phyloP scores from a whole-genome alignment of 2,888 invertebrate species.

The Leptopilina syphax region DNA sequence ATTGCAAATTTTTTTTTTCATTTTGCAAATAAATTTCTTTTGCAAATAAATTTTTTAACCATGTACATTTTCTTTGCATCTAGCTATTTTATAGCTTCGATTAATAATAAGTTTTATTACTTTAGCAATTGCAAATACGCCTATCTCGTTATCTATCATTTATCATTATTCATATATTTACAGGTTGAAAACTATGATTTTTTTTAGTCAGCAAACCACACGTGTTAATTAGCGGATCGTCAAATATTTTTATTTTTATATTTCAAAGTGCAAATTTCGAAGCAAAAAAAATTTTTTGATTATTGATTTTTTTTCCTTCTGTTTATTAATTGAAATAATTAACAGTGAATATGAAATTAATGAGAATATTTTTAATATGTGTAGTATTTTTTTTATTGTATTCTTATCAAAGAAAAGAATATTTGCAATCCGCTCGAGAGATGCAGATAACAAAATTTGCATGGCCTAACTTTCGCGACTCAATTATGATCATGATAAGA shows the following conservation, averaged over 20 bases:
- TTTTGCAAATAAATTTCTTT: constrained; percentile 56
- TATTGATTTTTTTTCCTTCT: not conserved
- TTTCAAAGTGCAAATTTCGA: constrained; percentile 22
- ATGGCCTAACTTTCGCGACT: constrained; percentile 56
- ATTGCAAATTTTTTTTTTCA: too few species aligned
- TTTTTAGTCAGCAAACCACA: not conserved
- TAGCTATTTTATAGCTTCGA: constrained; percentile 74
- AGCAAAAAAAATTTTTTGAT: not conserved
- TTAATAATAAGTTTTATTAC: constrained; percentile 51
- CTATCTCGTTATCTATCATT: constrained; percentile 45
- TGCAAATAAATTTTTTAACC: constrained; percentile 65
- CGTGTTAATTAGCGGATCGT: constrained; percentile 41
- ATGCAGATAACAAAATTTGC: constrained; percentile 56
- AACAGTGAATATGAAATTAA: not conserved
- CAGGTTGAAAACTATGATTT: constrained; percentile 55
- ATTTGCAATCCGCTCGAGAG: constrained; percentile 21
- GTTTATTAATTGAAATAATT: not conserved
- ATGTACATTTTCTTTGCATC: constrained; percentile 72
- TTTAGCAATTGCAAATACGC: constrained; percentile 60
- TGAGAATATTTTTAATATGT: not conserved
- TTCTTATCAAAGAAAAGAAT: constrained; percentile 33
- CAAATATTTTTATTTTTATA: constrained; percentile 40
- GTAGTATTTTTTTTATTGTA: constrained; percentile 6
- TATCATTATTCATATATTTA: constrained; percentile 61
- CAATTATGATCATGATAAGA: constrained; percentile 50